These are phyloP conservation scores for Petrophora chlorosata DNA, from an alignment of 2,888 invertebrate genomes.

Conservation along the genomic window DNA sequence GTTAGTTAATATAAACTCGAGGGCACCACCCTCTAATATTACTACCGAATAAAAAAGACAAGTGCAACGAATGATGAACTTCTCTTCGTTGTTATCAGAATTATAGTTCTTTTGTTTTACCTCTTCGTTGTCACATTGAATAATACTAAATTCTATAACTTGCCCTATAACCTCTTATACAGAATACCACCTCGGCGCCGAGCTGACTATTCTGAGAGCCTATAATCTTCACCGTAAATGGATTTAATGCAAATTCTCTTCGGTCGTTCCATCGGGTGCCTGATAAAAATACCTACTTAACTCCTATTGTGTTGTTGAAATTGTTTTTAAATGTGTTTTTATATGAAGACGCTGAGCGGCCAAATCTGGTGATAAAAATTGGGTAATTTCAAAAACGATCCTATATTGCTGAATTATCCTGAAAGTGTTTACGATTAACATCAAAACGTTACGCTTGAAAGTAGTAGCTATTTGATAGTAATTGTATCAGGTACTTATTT, in stretches of 20 bases:
- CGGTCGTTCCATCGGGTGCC: slow-evolving; percentile 59
- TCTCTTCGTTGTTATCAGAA: too few species aligned
- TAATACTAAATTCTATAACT: too few species aligned
- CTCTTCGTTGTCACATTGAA: too few species aligned
- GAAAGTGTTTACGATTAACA: slow-evolving; percentile 17
- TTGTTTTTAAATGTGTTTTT: slow-evolving; percentile 54
- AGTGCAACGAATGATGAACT: too few species aligned
- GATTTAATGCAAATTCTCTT: slow-evolving; percentile 75
- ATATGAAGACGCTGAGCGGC: slow-evolving; percentile 36
- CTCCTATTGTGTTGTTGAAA: slow-evolving; percentile 59
- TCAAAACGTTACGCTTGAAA: slow-evolving; percentile 1
- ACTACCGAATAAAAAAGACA: too few species aligned
- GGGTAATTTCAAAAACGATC: slow-evolving; percentile 28
- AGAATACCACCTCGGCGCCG: slow-evolving; percentile 50
- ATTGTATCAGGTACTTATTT: too few species aligned
- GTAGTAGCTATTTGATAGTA: too few species aligned
- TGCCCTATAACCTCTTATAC: slow-evolving; percentile 4
- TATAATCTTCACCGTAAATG: slow-evolving; percentile 73
- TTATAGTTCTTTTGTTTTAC: too few species aligned
- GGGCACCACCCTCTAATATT: too few species aligned
- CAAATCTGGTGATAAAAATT: slow-evolving; percentile 30
- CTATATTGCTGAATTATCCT: slow-evolving; percentile 26
- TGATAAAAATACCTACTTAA: slow-evolving; percentile 64
- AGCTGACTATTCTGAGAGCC: slow-evolving; percentile 65
- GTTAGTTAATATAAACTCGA: too few species aligned